A percentile compares a stretch with the other conserved stretches of the same genome.
Evolutionary conservation across 2,797 vertebrate genomes (phyloP).

Genomic region (Lepus oiostolus): DNA sequence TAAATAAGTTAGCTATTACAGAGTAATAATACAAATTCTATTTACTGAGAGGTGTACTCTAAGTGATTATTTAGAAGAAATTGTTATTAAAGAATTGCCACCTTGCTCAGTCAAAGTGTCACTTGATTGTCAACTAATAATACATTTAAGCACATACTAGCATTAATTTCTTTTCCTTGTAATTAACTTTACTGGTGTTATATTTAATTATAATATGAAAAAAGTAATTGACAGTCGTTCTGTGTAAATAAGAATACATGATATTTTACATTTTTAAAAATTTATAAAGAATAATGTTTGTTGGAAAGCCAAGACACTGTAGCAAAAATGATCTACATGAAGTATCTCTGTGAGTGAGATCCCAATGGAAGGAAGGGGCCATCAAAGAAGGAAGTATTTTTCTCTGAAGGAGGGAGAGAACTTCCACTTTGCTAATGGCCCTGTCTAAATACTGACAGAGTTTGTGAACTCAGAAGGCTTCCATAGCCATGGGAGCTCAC

Average conservation of each 20-base stretch:
- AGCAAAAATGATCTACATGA: too few relatives aligned
- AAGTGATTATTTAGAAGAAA: background rate
- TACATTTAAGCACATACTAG: background rate
- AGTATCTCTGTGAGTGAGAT: too few relatives aligned
- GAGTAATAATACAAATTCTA: background rate
- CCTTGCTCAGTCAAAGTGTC: background rate
- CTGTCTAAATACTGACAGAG: too few relatives aligned
- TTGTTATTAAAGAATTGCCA: background rate
- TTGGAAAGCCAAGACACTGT: too few relatives aligned
- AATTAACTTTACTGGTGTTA: background rate
- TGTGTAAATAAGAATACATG: background rate
- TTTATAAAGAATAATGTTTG: too few relatives aligned
- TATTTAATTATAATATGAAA: background rate
- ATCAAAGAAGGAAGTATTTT: too few relatives aligned
- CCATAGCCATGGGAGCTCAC: too few relatives aligned
- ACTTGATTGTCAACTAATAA: background rate
- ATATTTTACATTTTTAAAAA: too few relatives aligned
- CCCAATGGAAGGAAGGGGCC: too few relatives aligned
- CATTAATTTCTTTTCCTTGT: background rate
- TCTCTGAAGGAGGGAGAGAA: too few relatives aligned
- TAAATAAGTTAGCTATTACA: background rate
- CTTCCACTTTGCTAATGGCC: too few relatives aligned
- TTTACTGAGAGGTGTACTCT: accelerated
- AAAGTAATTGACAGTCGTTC: background rate
- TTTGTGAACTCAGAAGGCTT: too few relatives aligned